Evolutionary conservation across 2,888 invertebrate genomes (phyloP), one percentile per base, ranked within the genome.

Genomic region (Trichacis sp.): DNA sequence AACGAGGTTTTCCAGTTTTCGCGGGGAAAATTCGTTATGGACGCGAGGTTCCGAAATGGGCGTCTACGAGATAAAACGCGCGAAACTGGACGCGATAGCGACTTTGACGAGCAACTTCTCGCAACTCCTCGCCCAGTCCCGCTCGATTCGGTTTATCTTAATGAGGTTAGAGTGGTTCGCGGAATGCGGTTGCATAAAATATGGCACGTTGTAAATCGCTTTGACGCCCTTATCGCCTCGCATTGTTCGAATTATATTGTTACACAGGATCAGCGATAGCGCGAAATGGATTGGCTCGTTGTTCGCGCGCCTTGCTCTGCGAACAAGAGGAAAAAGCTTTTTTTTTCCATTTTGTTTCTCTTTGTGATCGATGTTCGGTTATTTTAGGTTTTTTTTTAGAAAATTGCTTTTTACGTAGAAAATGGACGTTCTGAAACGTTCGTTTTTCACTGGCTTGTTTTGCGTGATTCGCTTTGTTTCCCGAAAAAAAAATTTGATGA

Each of bases 71-170:
- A 24, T 24, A 24, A 24, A 24, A 24, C 24, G 3, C 24, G 4
- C 14, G n/a, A 36, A 36, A 3, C 14, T 36, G 36, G 14, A 12
- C 14, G 14, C 42, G 18, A 17, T 42, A 15, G 15, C 42, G 17
- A 42, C 11, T 14, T n/a, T 45, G 19, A n/a, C 17, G 19, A 45
- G 1, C 19, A 18, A n/a, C 11, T 12, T 20, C 47, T 30, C 53
- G 20, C 45, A 9, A 38, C 19, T 54, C 43, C 54, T 36, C 38
- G 54, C n/a, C 1, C 11, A 38, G 30, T 19, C 36, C 19, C 20
- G 38, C 47, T 55, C 19, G 55, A 55, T 48, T 48, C 14, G 47
- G 33, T 40, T 55, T 55, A 55, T 55, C 55, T 55, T 55, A 55
- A 55, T 55, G 55, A 36, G 47, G 42, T 42, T 55, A 54, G 46